Conservation (phyloP, 2,797 vertebrate species). For the Pseudochromis fuscus region DNA sequence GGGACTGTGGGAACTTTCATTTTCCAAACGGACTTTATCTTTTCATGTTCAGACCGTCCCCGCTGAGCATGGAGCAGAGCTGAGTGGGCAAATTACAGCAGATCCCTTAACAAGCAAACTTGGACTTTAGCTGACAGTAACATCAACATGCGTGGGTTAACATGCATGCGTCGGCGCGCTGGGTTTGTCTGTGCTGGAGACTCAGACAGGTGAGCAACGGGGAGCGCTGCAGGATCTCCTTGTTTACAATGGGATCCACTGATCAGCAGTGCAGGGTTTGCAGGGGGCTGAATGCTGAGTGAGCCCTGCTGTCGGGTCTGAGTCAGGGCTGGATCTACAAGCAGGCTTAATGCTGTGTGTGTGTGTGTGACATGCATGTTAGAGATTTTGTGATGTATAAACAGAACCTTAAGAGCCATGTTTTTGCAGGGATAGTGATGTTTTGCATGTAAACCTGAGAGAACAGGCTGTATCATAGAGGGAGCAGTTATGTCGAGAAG, state of each 20-base stretch:
- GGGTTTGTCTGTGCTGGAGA: conserved; percentile 64
- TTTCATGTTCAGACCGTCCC: conserved; percentile 10
- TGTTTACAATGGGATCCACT: conserved; percentile 61
- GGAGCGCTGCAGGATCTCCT: conserved; percentile 30
- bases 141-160: conserved; percentile 63
- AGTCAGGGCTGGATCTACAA: conserved; percentile 29
- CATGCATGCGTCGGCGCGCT: conserved; percentile 65
- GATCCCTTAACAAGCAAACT: conserved; percentile 21
- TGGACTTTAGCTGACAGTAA: conserved; percentile 48
- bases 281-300: conserved; percentile 40
- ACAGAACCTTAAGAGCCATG: neutral
- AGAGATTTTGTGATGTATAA: neutral
- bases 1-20: conserved; percentile 59
- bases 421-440: conserved; percentile 16
- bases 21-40: conserved; percentile 39
- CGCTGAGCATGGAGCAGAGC: conserved; percentile 22
- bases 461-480: conserved; percentile 6
- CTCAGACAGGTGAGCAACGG: conserved; percentile 77
- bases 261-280: conserved; percentile 41
- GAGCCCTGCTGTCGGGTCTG: conserved; percentile 24
- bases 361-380: neutral
- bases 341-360: neutral
- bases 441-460: neutral
- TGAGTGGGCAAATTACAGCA: conserved; percentile 30
- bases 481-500: neutral